Base-by-base conservation (phyloP, 1,140 invertebrate genomes). In the Hylaeus anthracinus region DNA sequence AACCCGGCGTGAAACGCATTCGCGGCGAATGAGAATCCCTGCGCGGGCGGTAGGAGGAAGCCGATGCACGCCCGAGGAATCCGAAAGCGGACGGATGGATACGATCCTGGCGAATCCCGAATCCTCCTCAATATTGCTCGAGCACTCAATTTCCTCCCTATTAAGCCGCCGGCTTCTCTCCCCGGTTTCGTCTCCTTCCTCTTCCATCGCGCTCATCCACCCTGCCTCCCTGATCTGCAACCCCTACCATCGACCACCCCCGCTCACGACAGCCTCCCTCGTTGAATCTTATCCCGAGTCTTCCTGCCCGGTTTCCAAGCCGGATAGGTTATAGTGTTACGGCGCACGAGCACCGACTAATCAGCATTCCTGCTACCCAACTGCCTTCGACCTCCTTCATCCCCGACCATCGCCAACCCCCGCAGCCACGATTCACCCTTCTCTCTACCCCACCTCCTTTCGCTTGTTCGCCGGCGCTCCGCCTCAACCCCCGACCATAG, bases 71-170 rank as follows among this genome's bases (percentile, higher is more conserved):
- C 87, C 86, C 82, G 84, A 88, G 88, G 91, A 93, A 92, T 93
- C 87, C 90, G 86, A 91, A 92, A 90, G 89, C 90, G 89, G 87
- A 90, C 89, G 90, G 84, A 88, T 86, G 88, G 91, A 92, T 93
- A 89, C 90, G 86, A 88, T 87, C 87, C 87, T 87, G 87, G 89
- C 88, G 90, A 91, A 92, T 91, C 89, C 88, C 86, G 90, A 92
- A 93, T 93, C 91, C 91, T 92, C 91, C 91, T 92, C 92, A 92
- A 93, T 93, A 93, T 93, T 93, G 90, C 92, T 93, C 91, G 90
- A 93, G 92, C 91, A 93, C 92, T 93, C 92, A 93, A 93, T 93
- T 93, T 93, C 92, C 92, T 93, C 92, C 92, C 92, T 93, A 93
- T 93, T 93, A 93, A 93, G 91, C 92, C 90, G 90, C 91, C 89